Conservation (phyloP, 2,113 vertebrate species). For the Hemiprocne comata region DNA sequence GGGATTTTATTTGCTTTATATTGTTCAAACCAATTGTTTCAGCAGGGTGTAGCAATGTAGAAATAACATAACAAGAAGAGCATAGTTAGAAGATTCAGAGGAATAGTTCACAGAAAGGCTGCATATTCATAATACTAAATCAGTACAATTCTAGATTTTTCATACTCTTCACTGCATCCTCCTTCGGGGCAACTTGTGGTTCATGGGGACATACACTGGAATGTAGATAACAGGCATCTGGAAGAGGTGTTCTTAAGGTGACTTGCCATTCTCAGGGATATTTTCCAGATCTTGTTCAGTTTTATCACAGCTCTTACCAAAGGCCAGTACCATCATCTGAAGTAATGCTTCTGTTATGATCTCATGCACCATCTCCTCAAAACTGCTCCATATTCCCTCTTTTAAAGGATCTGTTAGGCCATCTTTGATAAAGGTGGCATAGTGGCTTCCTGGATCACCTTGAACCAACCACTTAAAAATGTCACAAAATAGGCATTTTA, state of each 20-base stretch:
- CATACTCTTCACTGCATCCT: not conserved
- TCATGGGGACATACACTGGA: not conserved
- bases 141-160: not conserved
- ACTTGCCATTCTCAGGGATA: not conserved
- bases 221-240: not conserved
- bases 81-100: not conserved
- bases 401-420: not conserved
- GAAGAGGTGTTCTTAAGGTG: not conserved
- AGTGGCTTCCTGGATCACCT: constrained; percentile 5
- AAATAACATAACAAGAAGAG: not conserved
- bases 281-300: not conserved
- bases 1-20: not conserved
- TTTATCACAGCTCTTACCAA: constrained; percentile 38
- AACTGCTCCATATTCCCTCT: not conserved
- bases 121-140: not conserved
- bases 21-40: not conserved
- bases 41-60: not conserved
- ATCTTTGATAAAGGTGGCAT: not conserved
- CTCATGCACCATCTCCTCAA: constrained; percentile 38
- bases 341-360: not conserved
- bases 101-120: not conserved
- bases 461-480: not conserved
- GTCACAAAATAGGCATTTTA: not conserved
- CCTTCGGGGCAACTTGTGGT: not conserved
- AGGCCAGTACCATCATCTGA: not conserved